Evolutionary conservation across 2,888 invertebrate species (phyloP), one percentile per base, ranked within the genome.

Genomic region (Hirtodrosophila alboralis): DNA sequence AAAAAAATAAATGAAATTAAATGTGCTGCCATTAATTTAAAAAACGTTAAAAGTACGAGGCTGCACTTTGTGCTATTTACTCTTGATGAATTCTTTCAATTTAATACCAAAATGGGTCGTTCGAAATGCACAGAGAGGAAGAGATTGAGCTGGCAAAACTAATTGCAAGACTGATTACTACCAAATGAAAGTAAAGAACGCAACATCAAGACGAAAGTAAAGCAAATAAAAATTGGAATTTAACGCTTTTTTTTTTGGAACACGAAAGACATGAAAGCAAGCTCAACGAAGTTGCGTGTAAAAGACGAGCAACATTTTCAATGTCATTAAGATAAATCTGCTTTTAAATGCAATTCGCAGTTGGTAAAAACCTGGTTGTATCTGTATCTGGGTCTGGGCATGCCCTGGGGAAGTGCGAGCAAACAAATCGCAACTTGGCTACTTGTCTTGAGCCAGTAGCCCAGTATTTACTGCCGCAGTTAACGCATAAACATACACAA

Each of bases 291-390:
- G 52, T 48, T 52, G 59, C 60, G 67, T 36, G 67, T 21, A 36
- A 47, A 54, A 38, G 54, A 53, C 51, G 14, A 58, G 56, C 58
- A 57, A 40, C 71, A 44, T 53, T 72, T 78, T 83, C 72, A 83
- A 69, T 85, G 79, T 59, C 75, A 69, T 78, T 79, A 64, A 85
- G 75, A 68, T 44, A 58, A 71, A 77, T 67, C 60, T 65, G 40
- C 47, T 71, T 75, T 79, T 79, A 57, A 76, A 54, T 69, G 59
- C 57, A 64, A 16, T 18, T 21, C 49, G 7, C 13, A 4, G 4
- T 4, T 18, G n/a, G 31, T 6, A 23, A 8, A 7, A 8, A 23
- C 23, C n/a, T n/a, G n/a, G n/a, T n/a, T n/a, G n/a, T n/a, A n/a
- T 23, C 52, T 48, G 56, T 6, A 21, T 18, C 33, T 26, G 28